These are phyloP conservation scores for Aphelenchoides fujianensis DNA, from an alignment of 1,140 invertebrate genomes.

Conservation along the genomic window DNA sequence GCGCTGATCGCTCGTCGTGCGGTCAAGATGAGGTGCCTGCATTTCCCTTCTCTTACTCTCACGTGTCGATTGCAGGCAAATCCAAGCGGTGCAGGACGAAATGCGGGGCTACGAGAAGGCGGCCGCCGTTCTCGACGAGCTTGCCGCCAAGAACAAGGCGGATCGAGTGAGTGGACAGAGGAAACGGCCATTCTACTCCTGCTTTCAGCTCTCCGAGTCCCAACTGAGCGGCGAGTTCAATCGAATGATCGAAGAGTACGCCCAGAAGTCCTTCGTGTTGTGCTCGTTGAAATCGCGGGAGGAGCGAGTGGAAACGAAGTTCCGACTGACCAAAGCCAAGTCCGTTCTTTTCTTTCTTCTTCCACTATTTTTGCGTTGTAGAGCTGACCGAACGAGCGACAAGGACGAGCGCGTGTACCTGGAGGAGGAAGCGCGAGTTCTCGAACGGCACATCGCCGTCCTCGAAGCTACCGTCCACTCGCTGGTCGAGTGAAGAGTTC, in stretches of 20 bases:
- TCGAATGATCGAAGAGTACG: conserved; percentile 9
- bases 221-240: conserved; percentile 23
- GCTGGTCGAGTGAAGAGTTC: neutral
- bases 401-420: neutral
- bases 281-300: conserved; percentile 25
- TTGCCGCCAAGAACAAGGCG: conserved; percentile 10
- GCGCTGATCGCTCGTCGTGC: conserved; percentile 24
- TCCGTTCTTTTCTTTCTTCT: conserved; percentile 1
- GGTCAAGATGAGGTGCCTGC: conserved; percentile 29
- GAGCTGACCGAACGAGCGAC: neutral
- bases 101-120: conserved; percentile 19
- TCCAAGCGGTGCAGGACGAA: conserved; percentile 25
- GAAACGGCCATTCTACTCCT: conserved; percentile 11
- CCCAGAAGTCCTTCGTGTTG: conserved; percentile 26
- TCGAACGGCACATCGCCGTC: neutral
- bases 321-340: conserved; percentile 17
- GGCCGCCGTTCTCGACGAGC: conserved; percentile 21
- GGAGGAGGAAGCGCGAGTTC: conserved; percentile 16
- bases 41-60: conserved; percentile 7
- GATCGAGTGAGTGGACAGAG: neutral
- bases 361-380: neutral
- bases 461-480: conserved; percentile 4
- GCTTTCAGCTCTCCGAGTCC: conserved; percentile 26
- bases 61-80: conserved; percentile 33
- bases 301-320: conserved; percentile 18